These are phyloP conservation scores for Zosterops borbonicus DNA, from an alignment of 2,113 vertebrate genomes.

Conservation along the genomic window DNA sequence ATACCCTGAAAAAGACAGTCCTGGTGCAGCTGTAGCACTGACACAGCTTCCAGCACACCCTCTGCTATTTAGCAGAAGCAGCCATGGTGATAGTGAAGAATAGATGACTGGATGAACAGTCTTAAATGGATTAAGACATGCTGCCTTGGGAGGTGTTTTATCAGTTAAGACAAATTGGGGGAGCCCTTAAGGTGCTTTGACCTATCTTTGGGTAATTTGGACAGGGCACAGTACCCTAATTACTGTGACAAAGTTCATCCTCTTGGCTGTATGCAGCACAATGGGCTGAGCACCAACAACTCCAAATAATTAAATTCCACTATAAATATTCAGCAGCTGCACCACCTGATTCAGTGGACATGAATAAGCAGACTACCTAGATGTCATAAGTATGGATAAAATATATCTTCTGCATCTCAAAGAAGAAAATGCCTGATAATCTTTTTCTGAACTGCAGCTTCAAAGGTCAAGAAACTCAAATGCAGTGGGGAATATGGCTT, in stretches of 20 bases:
- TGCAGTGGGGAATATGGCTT: slow-evolving; percentile 2
- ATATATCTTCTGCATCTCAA: slow-evolving; percentile 24
- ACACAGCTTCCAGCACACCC: background rate
- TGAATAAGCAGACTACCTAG: background rate
- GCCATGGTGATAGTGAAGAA: background rate
- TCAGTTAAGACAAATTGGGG: background rate
- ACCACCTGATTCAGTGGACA: background rate
- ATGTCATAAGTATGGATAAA: slow-evolving; percentile 18
- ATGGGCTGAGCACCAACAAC: background rate
- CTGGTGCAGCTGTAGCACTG: background rate
- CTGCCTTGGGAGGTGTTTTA: background rate
- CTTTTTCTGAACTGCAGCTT: slow-evolving; percentile 50
- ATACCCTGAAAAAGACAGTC: background rate
- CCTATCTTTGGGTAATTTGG: background rate
- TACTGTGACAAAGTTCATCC: background rate
- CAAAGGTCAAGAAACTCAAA: slow-evolving; percentile 51
- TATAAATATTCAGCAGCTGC: slow-evolving; percentile 27
- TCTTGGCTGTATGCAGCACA: background rate
- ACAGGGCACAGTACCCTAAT: background rate
- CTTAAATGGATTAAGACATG: background rate
- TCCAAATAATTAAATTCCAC: slow-evolving; percentile 7
- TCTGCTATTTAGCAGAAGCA: background rate
- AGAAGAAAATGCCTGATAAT: slow-evolving; percentile 18
- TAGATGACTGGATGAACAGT: background rate
- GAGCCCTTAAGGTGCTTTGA: background rate